Evolutionary conservation across 2,888 invertebrate genomes (phyloP).

Genomic region (Mechanitis mazaeus): DNA sequence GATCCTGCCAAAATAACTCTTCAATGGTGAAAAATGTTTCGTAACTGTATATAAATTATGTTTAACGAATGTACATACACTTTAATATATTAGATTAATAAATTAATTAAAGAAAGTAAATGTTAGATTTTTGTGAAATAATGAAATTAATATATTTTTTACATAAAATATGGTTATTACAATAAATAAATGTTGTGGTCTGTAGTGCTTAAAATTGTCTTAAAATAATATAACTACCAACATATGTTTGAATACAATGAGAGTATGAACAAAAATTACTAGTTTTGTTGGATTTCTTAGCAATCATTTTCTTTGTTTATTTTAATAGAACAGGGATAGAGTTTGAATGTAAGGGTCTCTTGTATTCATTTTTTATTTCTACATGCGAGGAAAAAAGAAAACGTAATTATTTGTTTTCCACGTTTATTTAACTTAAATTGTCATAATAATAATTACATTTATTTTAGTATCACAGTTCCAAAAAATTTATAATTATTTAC

Average conservation of each 20-base stretch:
- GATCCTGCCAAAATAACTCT: conserved; percentile 4
- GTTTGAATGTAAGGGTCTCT: no score
- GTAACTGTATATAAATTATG: conserved; percentile 5
- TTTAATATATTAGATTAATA: neutral
- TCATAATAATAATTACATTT: conserved; percentile 51
- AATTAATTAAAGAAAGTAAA: neutral
- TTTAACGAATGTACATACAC: conserved; percentile 1
- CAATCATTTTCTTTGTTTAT: no score
- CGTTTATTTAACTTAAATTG: conserved; percentile 42
- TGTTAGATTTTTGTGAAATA: neutral
- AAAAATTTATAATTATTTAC: conserved; percentile 44
- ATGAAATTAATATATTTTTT: neutral
- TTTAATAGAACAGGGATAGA: no score
- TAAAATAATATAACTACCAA: no score
- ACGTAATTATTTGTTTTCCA: conserved; percentile 21
- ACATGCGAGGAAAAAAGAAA: conserved; percentile 8
- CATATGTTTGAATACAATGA: no score
- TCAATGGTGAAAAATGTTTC: conserved; percentile 3
- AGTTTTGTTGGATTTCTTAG: no score
- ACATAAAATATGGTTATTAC: no score
- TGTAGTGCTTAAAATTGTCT: no score
- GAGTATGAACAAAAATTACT: no score
- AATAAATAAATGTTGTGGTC: no score
- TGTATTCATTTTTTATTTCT: neutral
- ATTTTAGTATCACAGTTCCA: conserved; percentile 70